These are phyloP conservation scores for Sinocyclocheilus rhinocerous DNA, from an alignment of 2,113 vertebrate species.

Conservation along the genomic window DNA sequence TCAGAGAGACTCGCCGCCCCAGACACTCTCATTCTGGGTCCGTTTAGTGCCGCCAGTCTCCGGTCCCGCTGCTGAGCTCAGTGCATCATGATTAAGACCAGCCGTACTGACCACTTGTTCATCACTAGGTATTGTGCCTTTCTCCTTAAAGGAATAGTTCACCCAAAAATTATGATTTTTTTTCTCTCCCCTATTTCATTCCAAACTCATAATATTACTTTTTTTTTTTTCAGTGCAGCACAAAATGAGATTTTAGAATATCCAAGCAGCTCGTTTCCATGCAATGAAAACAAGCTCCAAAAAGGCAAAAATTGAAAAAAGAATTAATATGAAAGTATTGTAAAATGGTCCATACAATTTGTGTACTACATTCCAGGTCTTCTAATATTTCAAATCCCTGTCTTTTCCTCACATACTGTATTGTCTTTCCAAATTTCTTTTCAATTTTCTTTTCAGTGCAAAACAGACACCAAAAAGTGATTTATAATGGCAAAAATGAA, in stretches of 20 bases:
- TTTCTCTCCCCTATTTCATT: not conserved
- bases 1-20: constrained; percentile 27
- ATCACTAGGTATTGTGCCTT: not conserved
- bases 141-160: not conserved
- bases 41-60: constrained; percentile 41
- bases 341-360: not conserved
- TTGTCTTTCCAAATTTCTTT: not conserved
- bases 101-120: constrained; percentile 44
- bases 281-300: not conserved
- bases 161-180: not conserved
- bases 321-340: not conserved
- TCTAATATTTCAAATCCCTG: not conserved
- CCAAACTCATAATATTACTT: not conserved
- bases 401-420: not conserved
- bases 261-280: not conserved
- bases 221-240: not conserved
- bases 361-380: not conserved
- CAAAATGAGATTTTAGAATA: not conserved
- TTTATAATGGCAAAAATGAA: not conserved
- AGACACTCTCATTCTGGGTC: constrained; percentile 42
- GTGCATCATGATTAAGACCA: constrained; percentile 40
- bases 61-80: constrained; percentile 23
- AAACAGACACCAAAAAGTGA: not conserved
- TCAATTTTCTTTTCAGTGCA: not conserved
- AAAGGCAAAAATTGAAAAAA: not conserved